phyloP scores from a whole-genome alignment of 2,797 vertebrate species.

The Falco biarmicus region DNA sequence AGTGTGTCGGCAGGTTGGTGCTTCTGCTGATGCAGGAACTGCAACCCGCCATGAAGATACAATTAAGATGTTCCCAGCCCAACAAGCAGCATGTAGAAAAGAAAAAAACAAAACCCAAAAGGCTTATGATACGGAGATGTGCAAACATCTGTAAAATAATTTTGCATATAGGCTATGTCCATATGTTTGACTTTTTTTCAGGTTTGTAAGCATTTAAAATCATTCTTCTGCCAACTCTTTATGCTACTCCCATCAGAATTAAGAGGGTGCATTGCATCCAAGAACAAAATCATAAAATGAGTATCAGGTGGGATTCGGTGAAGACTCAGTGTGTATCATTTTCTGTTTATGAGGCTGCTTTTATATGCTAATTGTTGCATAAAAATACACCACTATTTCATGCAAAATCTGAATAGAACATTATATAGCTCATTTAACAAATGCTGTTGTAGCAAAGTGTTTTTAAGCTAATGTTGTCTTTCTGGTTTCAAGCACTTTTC shows the following conservation, averaged over 20 bases:
- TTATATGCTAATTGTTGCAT: constrained; percentile 41
- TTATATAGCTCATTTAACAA: constrained; percentile 40
- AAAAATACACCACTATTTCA: neutral
- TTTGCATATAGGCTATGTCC: constrained; percentile 72
- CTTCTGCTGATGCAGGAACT: constrained; percentile 72
- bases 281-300: constrained; percentile 77
- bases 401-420: constrained; percentile 9
- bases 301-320: constrained; percentile 77
- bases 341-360: constrained; percentile 75
- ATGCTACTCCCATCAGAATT: constrained; percentile 66
- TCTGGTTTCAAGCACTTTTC: constrained; percentile 45
- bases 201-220: constrained; percentile 79
- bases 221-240: constrained; percentile 43
- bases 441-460: constrained; percentile 21
- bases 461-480: constrained; percentile 29
- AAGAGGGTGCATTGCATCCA: constrained; percentile 74
- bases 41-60: constrained; percentile 53
- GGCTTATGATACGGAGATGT: constrained; percentile 40
- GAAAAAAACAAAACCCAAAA: neutral
- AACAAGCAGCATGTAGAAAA: constrained; percentile 57
- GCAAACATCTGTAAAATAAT: constrained; percentile 68
- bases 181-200: constrained; percentile 77
- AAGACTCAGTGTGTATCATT: constrained; percentile 72
- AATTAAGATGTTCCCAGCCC: constrained; percentile 56
- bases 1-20: constrained; percentile 61